Conservation (phyloP, 2,888 invertebrate species). For the Pediacus dermestoides region DNA sequence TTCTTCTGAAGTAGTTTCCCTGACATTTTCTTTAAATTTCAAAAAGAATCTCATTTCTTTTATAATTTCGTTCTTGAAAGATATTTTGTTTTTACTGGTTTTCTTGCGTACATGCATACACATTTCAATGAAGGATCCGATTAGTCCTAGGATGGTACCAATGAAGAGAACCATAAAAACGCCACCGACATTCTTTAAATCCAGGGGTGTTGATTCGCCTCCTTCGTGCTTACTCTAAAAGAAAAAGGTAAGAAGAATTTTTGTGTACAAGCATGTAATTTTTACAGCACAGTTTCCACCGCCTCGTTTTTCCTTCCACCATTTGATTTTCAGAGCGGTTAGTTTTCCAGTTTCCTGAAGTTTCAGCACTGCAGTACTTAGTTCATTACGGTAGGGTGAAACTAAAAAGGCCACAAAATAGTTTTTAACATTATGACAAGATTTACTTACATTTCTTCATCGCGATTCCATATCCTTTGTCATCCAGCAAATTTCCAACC, state of each 20-base stretch:
- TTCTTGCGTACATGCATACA: constrained; percentile 50
- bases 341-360: constrained; percentile 82
- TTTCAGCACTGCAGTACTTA: constrained; percentile 78
- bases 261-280: too few relatives aligned
- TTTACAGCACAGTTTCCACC: constrained; percentile 70
- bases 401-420: constrained; percentile 47
- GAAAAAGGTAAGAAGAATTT: constrained; percentile 6
- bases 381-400: constrained; percentile 68
- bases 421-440: constrained; percentile 1
- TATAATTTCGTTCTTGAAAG: constrained; percentile 62
- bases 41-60: constrained; percentile 72
- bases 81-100: constrained; percentile 49
- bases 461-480: constrained; percentile 84
- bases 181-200: constrained; percentile 79
- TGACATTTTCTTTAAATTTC: constrained; percentile 66
- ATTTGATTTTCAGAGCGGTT: constrained; percentile 74
- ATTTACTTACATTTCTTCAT: constrained; percentile 67
- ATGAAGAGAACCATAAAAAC: constrained; percentile 73
- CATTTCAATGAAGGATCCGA: constrained; percentile 69
- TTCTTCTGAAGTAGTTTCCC: constrained; percentile 52
- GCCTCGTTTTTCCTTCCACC: constrained; percentile 86
- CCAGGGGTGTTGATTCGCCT: constrained; percentile 59
- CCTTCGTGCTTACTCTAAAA: constrained; percentile 45
- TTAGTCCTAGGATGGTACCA: constrained; percentile 62
- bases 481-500: constrained; percentile 71